A percentile compares a stretch with the other conserved stretches of the same genome.
Conservation (phyloP, 2,113 vertebrate species). For the Prolemur simus region DNA sequence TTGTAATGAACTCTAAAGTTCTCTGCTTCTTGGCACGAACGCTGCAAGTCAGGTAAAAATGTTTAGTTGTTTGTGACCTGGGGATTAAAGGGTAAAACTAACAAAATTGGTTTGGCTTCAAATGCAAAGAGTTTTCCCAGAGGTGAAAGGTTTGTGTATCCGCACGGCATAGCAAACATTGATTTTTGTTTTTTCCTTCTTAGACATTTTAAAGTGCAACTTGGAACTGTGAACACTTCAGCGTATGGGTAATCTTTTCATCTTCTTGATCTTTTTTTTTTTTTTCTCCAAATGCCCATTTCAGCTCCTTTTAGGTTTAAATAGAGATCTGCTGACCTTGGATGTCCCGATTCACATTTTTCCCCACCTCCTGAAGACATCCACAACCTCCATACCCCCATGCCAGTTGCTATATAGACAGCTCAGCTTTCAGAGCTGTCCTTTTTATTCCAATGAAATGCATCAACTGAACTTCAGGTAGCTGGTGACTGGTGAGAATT, state of each 20-base stretch:
- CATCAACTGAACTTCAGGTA: neutral
- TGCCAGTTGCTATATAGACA: neutral
- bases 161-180: neutral
- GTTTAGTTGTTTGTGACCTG: neutral
- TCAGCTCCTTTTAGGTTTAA: neutral
- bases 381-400: neutral
- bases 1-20: neutral
- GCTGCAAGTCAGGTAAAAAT: constrained; percentile 41
- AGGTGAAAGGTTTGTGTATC: neutral
- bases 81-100: constrained; percentile 44
- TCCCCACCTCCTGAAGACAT: neutral
- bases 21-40: constrained; percentile 36
- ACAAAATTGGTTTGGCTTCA: constrained; percentile 60
- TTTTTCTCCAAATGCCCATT: constrained; percentile 30
- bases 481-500: neutral
- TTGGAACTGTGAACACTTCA: neutral
- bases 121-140: neutral
- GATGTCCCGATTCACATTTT: neutral
- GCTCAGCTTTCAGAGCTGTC: neutral
- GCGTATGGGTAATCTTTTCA: constrained; percentile 8
- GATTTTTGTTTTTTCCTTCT: constrained; percentile 41
- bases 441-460: neutral
- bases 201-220: constrained; percentile 34
- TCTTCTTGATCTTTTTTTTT: constrained; percentile 30
- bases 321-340: neutral